Evolutionary conservation across 2,888 invertebrate genomes (phyloP), one percentile per base, ranked within the genome.

Genomic region (Heterodera filipjevi): DNA sequence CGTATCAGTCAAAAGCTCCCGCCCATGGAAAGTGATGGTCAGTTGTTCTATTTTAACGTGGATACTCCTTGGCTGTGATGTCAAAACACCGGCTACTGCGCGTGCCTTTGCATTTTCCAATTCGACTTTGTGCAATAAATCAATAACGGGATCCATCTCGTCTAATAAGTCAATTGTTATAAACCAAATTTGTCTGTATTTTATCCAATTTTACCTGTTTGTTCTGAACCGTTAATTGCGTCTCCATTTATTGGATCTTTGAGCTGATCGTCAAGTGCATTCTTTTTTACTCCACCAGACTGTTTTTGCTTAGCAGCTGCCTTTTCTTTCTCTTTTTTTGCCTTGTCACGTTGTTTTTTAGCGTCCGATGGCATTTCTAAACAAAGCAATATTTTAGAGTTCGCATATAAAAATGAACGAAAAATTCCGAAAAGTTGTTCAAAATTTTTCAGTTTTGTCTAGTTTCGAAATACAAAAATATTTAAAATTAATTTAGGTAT

Each of bases 11-110:
- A 99, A 92, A 85, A 99, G 92, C 91, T 99, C 99, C 87, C 94
- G 93, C 81, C 99, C 99, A 89, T 98, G 97, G 91, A 99, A 99
- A 71, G 96, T 97, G 85, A 99, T 95, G 53, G 97, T 95, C 90
- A 98, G 94, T 39, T 82, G 82, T 70, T 85, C 82, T 70, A 99
- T 95, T 91, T 99, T 99, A 77, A 99, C 92, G 90, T 99, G 99
- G 85, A 98, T 92, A 79, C 96, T 95, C 85, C 95, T 94, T 3
- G 95, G 95, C 91, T 99, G 97, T 14, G 97, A 95, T 0, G 95
- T 95, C 84, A 97, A 91, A 0, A 95, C 94, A 22, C 99, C 99
- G 0, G 99, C 98, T 87, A 95, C 95, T 0, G 96, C 94, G 71
- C 96, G 92, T 0, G 95, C 95, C 89, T 95, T 95, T 0, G 97